Evolutionary conservation across 1,140 invertebrate genomes (phyloP), one percentile per base, ranked within the genome.

Genomic region (Druon quercuslanigerum): DNA sequence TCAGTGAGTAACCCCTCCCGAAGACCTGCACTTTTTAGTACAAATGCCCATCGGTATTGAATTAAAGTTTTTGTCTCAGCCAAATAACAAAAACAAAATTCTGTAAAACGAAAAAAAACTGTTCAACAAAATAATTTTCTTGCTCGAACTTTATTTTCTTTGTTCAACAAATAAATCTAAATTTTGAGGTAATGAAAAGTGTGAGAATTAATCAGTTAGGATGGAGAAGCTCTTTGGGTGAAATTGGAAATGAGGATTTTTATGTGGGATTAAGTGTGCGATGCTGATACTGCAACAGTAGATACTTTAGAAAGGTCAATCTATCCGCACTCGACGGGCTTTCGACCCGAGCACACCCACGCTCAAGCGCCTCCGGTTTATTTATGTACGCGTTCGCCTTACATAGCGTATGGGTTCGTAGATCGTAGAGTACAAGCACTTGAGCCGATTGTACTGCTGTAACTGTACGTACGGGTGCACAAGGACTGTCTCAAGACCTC

Each of bases 361-460:
- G 79, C 74, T 74, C 66, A 40, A 70, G 50, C 79, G 74, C 79
- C 79, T 79, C 77, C 79, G 82, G 77, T 83, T 81, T 79, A 81
- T 81, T 83, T 79, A 83, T 83, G 82, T 74, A 78, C 77, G 78
- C 77, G 79, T 81, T 74, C 77, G 72, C 54, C 79, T 66, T 66
- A 66, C 25, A 46, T 46, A 8, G 9, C 40, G 8, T 1, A 11
- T 46, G 7, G 40, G 40, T 46, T 46, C 40, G 9, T 46, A 46
- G 40, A 46, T 46, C 40, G 5, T 46, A 46, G 60, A 14, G 19
- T 50, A 60, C 60, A 33, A 71, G 16, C 56, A 73, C 46, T 52
- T 33, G 8, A 14, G 50, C 56, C 46, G 6, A 20, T 51, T 51
- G 54, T 74, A 54, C 50, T 73, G 12, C 6, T 66, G 20, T 16